Evolutionary conservation across 2,113 vertebrate genomes (phyloP).

Genomic region (Capricornis sumatraensis): DNA sequence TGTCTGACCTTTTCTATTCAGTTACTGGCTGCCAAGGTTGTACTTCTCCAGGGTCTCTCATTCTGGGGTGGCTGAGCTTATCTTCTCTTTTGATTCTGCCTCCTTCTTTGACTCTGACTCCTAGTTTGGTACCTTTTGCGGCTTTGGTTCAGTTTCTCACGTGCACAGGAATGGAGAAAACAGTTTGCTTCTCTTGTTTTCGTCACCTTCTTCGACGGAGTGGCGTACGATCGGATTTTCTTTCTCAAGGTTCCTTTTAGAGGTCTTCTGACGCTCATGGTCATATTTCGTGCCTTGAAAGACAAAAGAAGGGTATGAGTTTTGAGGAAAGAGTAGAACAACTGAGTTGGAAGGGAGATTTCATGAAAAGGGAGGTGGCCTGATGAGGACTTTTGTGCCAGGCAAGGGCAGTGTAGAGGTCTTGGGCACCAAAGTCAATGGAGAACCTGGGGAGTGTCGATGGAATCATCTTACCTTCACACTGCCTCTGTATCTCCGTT

Average conservation of each 20-base stretch:
- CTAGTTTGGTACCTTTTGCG: background rate
- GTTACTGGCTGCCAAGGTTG: background rate
- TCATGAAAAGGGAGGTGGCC: background rate
- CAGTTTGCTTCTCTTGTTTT: background rate
- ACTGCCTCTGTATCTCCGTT: background rate
- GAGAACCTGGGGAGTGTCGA: background rate
- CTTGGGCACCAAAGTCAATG: background rate
- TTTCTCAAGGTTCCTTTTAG: background rate
- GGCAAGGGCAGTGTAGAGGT: background rate
- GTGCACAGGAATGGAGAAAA: background rate
- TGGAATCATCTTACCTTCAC: background rate
- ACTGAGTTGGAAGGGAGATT: background rate
- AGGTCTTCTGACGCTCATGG: background rate
- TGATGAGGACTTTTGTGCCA: background rate
- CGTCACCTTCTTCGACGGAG: background rate
- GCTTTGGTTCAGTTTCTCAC: background rate
- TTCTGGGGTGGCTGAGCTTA: background rate
- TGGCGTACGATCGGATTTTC: background rate
- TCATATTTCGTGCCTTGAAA: background rate
- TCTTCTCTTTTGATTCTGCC: background rate
- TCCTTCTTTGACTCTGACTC: background rate
- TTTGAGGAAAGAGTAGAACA: background rate
- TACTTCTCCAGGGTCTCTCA: background rate
- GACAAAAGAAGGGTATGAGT: background rate
- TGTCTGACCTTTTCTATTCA: background rate